Conservation (phyloP, 2,888 invertebrate species). For the Steinernema hermaphroditum region DNA sequence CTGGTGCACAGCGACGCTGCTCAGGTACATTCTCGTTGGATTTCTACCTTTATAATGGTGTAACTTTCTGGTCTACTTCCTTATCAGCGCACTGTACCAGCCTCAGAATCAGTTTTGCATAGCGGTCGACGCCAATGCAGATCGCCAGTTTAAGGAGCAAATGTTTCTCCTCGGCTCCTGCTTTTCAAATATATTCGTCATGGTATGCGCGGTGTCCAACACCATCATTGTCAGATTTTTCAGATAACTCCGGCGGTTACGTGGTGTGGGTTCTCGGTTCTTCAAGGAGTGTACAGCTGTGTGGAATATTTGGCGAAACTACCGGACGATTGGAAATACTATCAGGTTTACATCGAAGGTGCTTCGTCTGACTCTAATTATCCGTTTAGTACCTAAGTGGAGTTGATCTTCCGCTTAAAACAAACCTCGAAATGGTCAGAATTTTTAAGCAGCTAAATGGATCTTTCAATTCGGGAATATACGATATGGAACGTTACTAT, state of each 20-base stretch:
- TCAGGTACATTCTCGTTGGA: no score
- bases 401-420: slow-evolving; percentile 47
- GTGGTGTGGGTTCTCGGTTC: slow-evolving; percentile 35
- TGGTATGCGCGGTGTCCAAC: slow-evolving; percentile 37
- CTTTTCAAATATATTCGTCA: slow-evolving; percentile 53
- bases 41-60: no score
- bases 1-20: no score
- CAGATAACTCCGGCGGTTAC: neutral
- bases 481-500: no score
- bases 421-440: slow-evolving; percentile 50
- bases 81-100: slow-evolving; percentile 57
- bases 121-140: slow-evolving; percentile 50
- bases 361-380: neutral
- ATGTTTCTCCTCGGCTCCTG: slow-evolving; percentile 44
- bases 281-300: slow-evolving; percentile 34
- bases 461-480: slow-evolving; percentile 39
- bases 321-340: slow-evolving; percentile 39
- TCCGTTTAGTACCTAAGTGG: slow-evolving; percentile 38
- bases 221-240: no score
- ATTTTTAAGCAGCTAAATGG: slow-evolving; percentile 50
- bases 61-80: slow-evolving; percentile 46
- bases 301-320: slow-evolving; percentile 27
- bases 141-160: slow-evolving; percentile 40
- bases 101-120: slow-evolving; percentile 60
- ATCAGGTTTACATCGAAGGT: slow-evolving; percentile 29